phyloP scores from a whole-genome alignment of 2,113 vertebrate species.

The Psittacus erithacus region DNA sequence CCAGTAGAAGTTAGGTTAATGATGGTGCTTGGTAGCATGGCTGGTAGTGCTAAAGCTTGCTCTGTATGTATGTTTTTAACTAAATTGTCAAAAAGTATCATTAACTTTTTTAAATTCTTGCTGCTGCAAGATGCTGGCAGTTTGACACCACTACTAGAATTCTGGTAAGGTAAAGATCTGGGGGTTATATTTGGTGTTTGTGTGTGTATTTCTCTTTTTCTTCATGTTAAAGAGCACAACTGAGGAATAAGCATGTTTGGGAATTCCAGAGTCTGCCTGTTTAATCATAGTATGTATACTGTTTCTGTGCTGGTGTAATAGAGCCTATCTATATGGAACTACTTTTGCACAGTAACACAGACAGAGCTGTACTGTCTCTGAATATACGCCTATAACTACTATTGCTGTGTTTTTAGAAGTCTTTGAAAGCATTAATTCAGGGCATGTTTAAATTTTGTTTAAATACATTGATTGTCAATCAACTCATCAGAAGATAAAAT shows the following conservation, averaged over 20 bases:
- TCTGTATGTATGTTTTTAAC: not conserved
- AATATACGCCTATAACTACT: not conserved
- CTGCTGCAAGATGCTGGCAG: constrained; percentile 10
- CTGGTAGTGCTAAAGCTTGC: not conserved
- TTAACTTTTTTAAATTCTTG: constrained; percentile 20
- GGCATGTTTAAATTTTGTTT: not conserved
- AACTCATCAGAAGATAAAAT: not conserved
- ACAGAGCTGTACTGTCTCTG: not conserved
- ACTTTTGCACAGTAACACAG: not conserved
- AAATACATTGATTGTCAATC: not conserved
- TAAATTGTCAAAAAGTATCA: not conserved
- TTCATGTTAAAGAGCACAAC: not conserved
- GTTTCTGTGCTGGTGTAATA: not conserved
- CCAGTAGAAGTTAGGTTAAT: not conserved
- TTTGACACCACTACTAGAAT: not conserved
- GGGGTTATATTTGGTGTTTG: not conserved
- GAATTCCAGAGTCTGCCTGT: not conserved
- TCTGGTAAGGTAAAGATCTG: constrained; percentile 21
- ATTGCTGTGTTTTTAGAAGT: not conserved
- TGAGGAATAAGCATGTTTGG: not conserved
- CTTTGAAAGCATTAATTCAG: not conserved
- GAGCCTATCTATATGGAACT: not conserved
- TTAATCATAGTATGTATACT: not conserved
- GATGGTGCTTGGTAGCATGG: not conserved
- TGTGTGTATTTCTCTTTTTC: not conserved